These are phyloP conservation scores for Battus philenor DNA, from an alignment of 1,140 invertebrate species.

Conservation along the genomic window DNA sequence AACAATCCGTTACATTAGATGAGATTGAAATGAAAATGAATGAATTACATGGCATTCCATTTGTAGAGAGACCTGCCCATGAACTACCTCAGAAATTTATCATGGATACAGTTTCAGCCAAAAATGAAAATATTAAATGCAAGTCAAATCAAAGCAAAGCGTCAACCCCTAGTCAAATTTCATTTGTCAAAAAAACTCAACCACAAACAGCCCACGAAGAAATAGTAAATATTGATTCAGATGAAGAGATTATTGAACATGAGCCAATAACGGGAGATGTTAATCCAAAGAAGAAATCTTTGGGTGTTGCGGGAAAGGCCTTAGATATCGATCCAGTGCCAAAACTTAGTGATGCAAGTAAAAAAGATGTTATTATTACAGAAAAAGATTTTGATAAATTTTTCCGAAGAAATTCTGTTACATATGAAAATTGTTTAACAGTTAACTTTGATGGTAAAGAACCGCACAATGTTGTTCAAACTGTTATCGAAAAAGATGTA, in stretches of 20 bases:
- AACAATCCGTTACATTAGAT: slow-evolving; percentile 38
- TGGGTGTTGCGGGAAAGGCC: background rate
- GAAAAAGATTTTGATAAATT: slow-evolving; percentile 73
- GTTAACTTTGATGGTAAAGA: slow-evolving; percentile 56
- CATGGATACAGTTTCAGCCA: slow-evolving; percentile 23
- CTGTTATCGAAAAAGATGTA: slow-evolving; percentile 45
- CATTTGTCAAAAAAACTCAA: slow-evolving; percentile 33
- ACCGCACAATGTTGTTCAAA: slow-evolving; percentile 52
- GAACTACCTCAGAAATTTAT: slow-evolving; percentile 37
- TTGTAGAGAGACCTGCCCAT: slow-evolving; percentile 45
- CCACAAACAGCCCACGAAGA: slow-evolving; percentile 31
- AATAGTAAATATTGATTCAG: slow-evolving; percentile 39
- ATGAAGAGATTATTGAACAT: slow-evolving; percentile 63
- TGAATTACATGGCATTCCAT: slow-evolving; percentile 59
- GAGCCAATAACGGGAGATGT: slow-evolving; percentile 61
- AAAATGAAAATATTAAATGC: slow-evolving; percentile 23
- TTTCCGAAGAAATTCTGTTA: slow-evolving; percentile 63
- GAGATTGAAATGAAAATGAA: slow-evolving; percentile 69
- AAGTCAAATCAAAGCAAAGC: slow-evolving; percentile 34
- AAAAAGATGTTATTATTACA: slow-evolving; percentile 56
- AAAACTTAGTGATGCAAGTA: slow-evolving; percentile 30
- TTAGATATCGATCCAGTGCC: background rate
- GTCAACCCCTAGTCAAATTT: slow-evolving; percentile 25
- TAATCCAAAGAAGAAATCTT: slow-evolving; percentile 26
- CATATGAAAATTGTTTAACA: slow-evolving; percentile 58